A percentile compares a stretch with the other conserved stretches of the same genome.
Conservation (phyloP, 2,888 invertebrate species). For the Macrosiphum euphorbiae region DNA sequence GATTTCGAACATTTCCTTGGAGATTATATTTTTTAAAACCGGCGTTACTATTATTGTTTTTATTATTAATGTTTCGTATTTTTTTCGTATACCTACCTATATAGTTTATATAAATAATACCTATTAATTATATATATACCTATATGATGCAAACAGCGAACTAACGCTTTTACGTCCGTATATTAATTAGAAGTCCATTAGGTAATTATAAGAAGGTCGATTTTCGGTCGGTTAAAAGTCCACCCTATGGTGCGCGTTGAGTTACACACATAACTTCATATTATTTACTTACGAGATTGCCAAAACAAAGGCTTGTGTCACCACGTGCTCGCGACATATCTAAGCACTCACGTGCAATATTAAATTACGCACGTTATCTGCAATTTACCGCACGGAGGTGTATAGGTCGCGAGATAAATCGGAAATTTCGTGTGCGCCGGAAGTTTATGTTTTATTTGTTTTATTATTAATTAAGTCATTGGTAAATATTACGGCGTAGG, state of each 20-base stretch:
- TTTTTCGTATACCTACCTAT: background rate
- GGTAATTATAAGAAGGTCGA: background rate
- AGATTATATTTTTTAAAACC: background rate
- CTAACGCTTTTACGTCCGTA: background rate
- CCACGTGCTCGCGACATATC: conserved; percentile 20
- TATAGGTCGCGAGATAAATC: conserved; percentile 42
- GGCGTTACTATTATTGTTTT: background rate
- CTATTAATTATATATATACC: background rate
- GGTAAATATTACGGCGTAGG: background rate
- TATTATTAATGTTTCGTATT: background rate
- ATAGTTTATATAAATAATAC: too few relatives aligned
- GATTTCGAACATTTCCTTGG: background rate
- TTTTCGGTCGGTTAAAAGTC: conserved; percentile 32
- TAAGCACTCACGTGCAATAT: background rate
- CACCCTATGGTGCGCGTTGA: background rate
- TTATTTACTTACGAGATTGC: background rate
- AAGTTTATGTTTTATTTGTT: conserved; percentile 34
- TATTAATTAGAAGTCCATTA: background rate
- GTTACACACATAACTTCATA: background rate
- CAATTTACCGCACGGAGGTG: background rate
- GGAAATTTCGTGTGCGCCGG: conserved; percentile 34
- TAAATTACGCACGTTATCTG: conserved; percentile 20
- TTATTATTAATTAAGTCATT: conserved; percentile 29
- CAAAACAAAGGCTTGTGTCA: conserved; percentile 52
- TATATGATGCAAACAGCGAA: background rate